These are phyloP conservation scores for Odocoileus hemionus DNA, from an alignment of 2,113 vertebrate species.

Conservation along the genomic window DNA sequence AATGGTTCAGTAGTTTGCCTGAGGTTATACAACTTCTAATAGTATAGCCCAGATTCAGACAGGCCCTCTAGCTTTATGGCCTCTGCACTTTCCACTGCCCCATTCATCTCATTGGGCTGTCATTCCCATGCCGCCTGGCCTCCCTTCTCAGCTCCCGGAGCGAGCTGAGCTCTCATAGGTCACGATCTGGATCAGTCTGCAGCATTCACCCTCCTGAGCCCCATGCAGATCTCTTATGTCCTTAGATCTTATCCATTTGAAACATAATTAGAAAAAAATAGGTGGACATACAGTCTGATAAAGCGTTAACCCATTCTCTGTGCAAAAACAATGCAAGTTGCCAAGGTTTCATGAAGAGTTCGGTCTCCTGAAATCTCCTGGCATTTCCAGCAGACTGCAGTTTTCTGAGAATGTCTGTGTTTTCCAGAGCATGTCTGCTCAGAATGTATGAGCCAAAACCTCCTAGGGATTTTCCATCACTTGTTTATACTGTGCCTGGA, in stretches of 20 bases:
- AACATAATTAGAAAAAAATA: background rate
- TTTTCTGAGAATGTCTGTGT: constrained; percentile 64
- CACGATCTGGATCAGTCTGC: background rate
- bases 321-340: constrained; percentile 41
- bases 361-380: constrained; percentile 38
- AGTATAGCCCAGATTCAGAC: background rate
- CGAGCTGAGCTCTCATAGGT: background rate
- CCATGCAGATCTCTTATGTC: background rate
- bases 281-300: background rate
- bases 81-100: background rate
- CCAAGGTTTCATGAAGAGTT: constrained; percentile 51
- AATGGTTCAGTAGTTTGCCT: background rate
- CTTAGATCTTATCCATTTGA: background rate
- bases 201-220: background rate
- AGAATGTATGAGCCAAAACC: constrained; percentile 63
- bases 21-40: background rate
- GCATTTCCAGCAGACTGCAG: constrained; percentile 57
- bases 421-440: constrained; percentile 65
- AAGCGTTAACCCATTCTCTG: background rate
- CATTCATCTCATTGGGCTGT: background rate
- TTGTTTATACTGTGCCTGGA: constrained; percentile 71
- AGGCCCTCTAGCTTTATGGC: background rate
- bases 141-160: background rate
- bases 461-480: constrained; percentile 68
- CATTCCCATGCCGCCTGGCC: background rate